Evolutionary conservation across 2,113 vertebrate genomes (phyloP).

Genomic region (Platysteira castanea): DNA sequence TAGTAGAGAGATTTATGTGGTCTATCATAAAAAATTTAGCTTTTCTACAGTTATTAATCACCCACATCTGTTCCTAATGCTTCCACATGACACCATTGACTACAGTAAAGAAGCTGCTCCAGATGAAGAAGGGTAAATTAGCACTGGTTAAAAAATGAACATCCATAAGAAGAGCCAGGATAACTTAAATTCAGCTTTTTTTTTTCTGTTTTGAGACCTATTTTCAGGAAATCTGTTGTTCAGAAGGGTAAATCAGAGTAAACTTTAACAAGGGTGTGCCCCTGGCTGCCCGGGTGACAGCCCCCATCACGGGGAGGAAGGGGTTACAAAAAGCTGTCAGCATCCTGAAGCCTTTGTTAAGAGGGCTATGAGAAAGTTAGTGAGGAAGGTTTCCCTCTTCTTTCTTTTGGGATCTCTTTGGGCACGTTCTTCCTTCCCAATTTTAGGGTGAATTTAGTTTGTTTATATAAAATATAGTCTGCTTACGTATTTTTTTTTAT

Average conservation of each 20-base stretch:
- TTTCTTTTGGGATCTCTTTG: neutral
- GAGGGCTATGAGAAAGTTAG: neutral
- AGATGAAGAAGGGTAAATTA: neutral
- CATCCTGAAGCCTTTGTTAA: neutral
- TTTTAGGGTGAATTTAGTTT: neutral
- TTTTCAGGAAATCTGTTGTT: neutral
- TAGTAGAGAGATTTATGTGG: neutral
- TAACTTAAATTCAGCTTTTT: neutral
- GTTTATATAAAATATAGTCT: neutral
- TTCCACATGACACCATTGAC: neutral
- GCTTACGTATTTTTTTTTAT: neutral
- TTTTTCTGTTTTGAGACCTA: neutral
- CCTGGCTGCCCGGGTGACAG: neutral
- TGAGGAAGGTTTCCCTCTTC: neutral
- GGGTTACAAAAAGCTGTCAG: neutral
- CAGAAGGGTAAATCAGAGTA: neutral
- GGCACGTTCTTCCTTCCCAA: neutral
- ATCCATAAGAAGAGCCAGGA: neutral
- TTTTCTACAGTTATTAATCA: slow-evolving; percentile 26
- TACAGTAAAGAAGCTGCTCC: neutral
- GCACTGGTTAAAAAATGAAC: neutral
- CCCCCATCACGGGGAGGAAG: neutral
- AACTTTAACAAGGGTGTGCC: neutral
- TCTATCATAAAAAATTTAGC: neutral
- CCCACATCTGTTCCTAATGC: neutral